phyloP scores from a whole-genome alignment of 2,888 invertebrate genomes.

The Eilema caniola region DNA sequence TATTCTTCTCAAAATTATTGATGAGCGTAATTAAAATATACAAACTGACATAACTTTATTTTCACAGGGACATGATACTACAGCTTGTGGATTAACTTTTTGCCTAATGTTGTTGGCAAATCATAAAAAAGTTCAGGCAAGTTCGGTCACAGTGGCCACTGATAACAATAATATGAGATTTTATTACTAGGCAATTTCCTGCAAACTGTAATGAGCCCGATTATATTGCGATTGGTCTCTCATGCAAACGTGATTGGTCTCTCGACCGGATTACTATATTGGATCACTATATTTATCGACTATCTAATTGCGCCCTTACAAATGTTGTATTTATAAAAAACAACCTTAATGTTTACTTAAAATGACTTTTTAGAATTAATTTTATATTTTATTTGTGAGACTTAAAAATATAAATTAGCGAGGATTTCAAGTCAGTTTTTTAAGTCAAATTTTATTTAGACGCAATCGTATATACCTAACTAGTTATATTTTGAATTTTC shows the following conservation, averaged over 20 bases:
- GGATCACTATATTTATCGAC: not conserved
- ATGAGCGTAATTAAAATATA: not conserved
- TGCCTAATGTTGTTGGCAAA: conserved; percentile 67
- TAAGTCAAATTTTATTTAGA: no score
- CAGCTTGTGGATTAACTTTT: conserved; percentile 61
- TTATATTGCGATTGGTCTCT: no score
- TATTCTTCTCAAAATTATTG: not conserved
- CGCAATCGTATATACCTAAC: not conserved
- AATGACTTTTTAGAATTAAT: no score
- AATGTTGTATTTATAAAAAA: no score
- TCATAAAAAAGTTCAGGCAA: conserved; percentile 64
- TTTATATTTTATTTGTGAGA: no score
- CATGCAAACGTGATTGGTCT: no score
- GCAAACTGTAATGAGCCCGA: no score
- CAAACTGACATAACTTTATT: not conserved
- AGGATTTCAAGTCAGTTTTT: no score
- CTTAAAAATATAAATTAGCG: not conserved
- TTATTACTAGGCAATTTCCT: not conserved
- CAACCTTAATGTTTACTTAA: no score
- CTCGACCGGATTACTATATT: no score
- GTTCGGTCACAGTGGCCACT: not conserved
- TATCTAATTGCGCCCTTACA: no score
- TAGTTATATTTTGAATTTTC: not conserved
- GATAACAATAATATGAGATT: not conserved
- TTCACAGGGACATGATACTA: conserved; percentile 76